phyloP scores from a whole-genome alignment of 2,888 invertebrate genomes.

The Clivina fossor region DNA sequence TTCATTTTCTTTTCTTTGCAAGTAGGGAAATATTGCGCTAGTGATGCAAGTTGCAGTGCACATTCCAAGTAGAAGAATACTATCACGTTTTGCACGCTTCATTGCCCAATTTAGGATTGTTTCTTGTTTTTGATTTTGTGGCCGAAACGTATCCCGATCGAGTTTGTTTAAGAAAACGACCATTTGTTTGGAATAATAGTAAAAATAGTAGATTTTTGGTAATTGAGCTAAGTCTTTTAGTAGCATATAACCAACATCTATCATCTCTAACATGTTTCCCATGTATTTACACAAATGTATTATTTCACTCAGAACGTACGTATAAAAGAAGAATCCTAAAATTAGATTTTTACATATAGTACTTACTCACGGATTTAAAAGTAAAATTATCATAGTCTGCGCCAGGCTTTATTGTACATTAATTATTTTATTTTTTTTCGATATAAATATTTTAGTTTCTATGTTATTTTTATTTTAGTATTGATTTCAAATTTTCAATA shows the following conservation, averaged over 20 bases:
- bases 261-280: slow-evolving; percentile 44
- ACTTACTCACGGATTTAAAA: too few species aligned
- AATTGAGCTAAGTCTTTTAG: slow-evolving; percentile 43
- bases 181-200: slow-evolving; percentile 28
- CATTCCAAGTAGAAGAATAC: slow-evolving; percentile 42
- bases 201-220: slow-evolving; percentile 34
- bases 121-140: slow-evolving; percentile 41
- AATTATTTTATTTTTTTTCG: too few species aligned
- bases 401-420: too few species aligned
- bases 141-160: slow-evolving; percentile 42
- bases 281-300: slow-evolving; percentile 55
- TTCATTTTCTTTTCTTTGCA: slow-evolving; percentile 40
- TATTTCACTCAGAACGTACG: slow-evolving; percentile 55
- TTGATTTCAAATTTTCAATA: too few species aligned
- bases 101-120: slow-evolving; percentile 41
- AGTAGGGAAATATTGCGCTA: slow-evolving; percentile 48
- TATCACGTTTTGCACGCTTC: slow-evolving; percentile 40
- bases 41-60: slow-evolving; percentile 44
- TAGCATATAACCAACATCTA: slow-evolving; percentile 44
- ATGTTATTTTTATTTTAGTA: too few species aligned
- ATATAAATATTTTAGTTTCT: too few species aligned
- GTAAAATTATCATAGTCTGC: too few species aligned
- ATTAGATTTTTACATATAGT: too few species aligned
- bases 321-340: slow-evolving; percentile 46
- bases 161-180: slow-evolving; percentile 36